phyloP scores from a whole-genome alignment of 2,888 invertebrate genomes.

The Eupithecia abbreviata region DNA sequence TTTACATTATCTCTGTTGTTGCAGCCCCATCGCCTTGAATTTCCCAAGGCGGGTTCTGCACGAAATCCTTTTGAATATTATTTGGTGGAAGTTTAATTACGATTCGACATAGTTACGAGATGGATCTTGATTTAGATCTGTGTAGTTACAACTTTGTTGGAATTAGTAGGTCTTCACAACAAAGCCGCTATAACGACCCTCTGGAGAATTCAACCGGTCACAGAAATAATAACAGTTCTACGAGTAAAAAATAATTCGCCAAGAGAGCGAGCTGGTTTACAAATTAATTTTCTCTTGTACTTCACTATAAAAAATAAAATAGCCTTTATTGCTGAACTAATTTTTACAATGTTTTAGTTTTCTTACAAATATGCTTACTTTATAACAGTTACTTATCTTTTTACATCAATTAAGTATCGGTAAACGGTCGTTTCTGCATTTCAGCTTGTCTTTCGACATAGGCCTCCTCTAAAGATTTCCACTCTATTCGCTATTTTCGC shows the following conservation, averaged over 20 bases:
- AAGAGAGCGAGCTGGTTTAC: neutral
- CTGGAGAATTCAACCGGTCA: neutral
- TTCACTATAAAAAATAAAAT: too few relatives aligned
- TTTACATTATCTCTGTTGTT: constrained; percentile 67
- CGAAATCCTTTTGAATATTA: constrained; percentile 55
- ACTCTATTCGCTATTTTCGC: too few relatives aligned
- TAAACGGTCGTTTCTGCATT: too few relatives aligned
- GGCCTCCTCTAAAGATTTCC: too few relatives aligned
- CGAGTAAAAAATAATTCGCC: neutral
- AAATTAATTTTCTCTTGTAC: neutral
- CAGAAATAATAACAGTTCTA: constrained; percentile 5
- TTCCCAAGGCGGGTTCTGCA: constrained; percentile 56
- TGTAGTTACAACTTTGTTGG: constrained; percentile 15
- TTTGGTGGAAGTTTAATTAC: constrained; percentile 52
- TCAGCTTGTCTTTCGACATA: too few relatives aligned
- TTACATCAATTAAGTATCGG: neutral
- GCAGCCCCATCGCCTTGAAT: constrained; percentile 61
- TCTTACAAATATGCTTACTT: too few relatives aligned
- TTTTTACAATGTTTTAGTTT: too few relatives aligned
- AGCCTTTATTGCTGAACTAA: too few relatives aligned
- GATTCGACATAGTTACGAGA: constrained; percentile 34
- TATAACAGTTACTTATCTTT: neutral
- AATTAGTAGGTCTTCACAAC: constrained; percentile 9
- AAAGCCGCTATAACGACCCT: neutral
- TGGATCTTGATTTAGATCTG: constrained; percentile 29